Evolutionary conservation across 2,888 invertebrate genomes (phyloP).

Genomic region (Phania funesta): DNA sequence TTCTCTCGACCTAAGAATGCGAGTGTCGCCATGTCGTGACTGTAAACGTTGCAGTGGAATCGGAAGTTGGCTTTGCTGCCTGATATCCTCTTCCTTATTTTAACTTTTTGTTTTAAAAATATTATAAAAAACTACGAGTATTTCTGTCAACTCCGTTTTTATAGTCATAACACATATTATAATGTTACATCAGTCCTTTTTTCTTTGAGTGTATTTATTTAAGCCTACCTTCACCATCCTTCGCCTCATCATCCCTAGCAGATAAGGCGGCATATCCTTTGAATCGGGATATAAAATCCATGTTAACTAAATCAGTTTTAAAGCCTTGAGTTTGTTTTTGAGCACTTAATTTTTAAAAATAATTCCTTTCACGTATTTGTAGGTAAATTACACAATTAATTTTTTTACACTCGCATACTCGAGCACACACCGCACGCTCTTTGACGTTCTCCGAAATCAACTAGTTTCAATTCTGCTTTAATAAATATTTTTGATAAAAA

Average conservation of each 20-base stretch:
- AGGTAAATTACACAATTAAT: background rate
- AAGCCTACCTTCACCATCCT: constrained; percentile 44
- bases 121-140: no score
- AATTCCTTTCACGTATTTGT: background rate
- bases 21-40: no score
- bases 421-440: background rate
- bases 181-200: no score
- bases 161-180: no score
- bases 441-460: constrained; percentile 16
- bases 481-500: background rate
- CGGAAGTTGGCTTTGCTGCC: no score
- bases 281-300: constrained; percentile 28
- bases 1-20: no score
- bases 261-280: constrained; percentile 36
- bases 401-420: background rate
- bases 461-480: constrained; percentile 22
- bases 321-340: background rate
- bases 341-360: background rate
- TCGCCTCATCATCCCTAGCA: constrained; percentile 22
- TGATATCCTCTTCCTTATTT: no score
- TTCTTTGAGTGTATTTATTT: no score
- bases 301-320: background rate
- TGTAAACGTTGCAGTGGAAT: no score
- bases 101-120: no score
- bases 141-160: no score